phyloP scores from a whole-genome alignment of 2,113 vertebrate genomes.

The Petroica traversi region DNA sequence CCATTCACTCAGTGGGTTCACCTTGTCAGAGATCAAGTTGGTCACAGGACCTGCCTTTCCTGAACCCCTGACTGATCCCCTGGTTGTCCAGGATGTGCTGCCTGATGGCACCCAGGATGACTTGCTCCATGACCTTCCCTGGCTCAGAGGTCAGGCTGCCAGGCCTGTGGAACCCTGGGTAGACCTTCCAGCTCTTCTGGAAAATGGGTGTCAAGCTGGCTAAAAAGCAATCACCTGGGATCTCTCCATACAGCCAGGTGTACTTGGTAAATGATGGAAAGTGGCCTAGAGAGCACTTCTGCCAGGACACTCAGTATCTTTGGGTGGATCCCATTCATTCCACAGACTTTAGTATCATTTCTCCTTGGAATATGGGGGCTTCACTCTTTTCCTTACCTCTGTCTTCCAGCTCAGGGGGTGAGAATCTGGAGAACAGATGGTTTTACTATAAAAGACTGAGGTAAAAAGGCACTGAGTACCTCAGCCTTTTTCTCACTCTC shows the following conservation, averaged over 20 bases:
- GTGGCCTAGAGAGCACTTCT: background rate
- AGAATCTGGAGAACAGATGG: background rate
- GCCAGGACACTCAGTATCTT: background rate
- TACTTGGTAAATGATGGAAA: background rate
- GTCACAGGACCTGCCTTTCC: background rate
- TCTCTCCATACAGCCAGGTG: background rate
- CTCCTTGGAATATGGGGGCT: background rate
- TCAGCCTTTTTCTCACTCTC: background rate
- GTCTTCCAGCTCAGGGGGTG: background rate
- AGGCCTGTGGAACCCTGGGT: background rate
- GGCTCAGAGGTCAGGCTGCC: background rate
- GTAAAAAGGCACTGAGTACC: background rate
- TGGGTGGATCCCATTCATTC: background rate
- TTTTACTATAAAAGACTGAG: background rate
- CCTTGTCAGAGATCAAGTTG: background rate
- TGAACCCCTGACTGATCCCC: background rate
- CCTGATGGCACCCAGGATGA: background rate
- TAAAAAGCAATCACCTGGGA: background rate
- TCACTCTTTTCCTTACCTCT: background rate
- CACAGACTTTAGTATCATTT: fast-evolving
- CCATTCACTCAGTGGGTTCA: background rate
- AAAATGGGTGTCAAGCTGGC: fast-evolving
- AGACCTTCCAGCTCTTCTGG: background rate
- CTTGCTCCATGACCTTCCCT: background rate
- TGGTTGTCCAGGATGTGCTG: background rate